Conservation (phyloP, 2,113 vertebrate species). For the Pseudorectes ferrugineus region DNA sequence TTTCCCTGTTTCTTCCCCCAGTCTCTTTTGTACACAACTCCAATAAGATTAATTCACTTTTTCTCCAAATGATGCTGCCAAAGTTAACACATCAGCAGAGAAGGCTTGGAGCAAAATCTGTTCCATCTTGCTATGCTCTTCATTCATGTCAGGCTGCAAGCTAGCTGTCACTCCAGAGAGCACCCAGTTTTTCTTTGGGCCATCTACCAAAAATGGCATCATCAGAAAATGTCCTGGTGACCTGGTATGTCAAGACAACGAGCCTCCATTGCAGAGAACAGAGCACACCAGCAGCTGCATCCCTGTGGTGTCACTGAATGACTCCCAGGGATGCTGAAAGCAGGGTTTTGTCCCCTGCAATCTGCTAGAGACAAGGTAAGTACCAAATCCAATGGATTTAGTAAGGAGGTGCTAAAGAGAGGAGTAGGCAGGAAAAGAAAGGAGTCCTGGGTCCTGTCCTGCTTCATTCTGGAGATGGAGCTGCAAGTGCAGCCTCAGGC, state of each 20-base stretch:
- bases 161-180: background rate
- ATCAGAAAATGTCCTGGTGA: background rate
- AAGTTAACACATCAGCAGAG: slow-evolving; percentile 27
- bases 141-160: slow-evolving; percentile 1
- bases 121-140: background rate
- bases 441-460: background rate
- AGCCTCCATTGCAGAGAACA: background rate
- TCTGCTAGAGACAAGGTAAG: background rate
- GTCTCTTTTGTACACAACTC: background rate
- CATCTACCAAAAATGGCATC: background rate
- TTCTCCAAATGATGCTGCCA: slow-evolving; percentile 3
- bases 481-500: background rate
- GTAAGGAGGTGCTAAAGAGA: background rate
- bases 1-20: fast-evolving
- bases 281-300: background rate
- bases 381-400: background rate
- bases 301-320: background rate
- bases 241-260: background rate
- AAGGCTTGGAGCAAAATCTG: slow-evolving; percentile 19
- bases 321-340: background rate
- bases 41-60: background rate
- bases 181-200: background rate
- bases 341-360: background rate
- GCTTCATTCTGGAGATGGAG: background rate
- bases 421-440: background rate